These are phyloP conservation scores for Thumatha senex DNA, from an alignment of 2,888 invertebrate species.

Conservation along the genomic window DNA sequence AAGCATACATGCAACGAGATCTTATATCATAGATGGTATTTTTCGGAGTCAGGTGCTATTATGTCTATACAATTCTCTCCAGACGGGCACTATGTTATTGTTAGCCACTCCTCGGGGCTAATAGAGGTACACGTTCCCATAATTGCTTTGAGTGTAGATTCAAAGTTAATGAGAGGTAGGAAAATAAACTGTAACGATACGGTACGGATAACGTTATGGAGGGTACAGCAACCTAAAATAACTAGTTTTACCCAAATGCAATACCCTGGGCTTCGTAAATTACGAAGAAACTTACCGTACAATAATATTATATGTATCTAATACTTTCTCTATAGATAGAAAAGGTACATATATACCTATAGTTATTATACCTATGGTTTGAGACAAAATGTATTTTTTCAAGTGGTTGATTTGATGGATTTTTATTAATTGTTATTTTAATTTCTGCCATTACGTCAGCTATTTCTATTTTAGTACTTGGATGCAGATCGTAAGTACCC, in stretches of 20 bases:
- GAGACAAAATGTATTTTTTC: background rate
- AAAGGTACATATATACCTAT: no score
- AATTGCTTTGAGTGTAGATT: slow-evolving; percentile 17
- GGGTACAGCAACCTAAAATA: slow-evolving; percentile 11
- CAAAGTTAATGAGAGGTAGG: slow-evolving; percentile 14
- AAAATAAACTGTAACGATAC: slow-evolving; percentile 8
- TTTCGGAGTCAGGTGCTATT: slow-evolving; percentile 60
- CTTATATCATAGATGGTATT: slow-evolving; percentile 59
- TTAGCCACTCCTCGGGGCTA: slow-evolving; percentile 74
- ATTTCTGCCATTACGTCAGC: no score
- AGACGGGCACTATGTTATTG: slow-evolving; percentile 66
- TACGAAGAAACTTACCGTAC: background rate
- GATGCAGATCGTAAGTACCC: no score
- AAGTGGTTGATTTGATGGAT: no score
- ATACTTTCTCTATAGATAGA: no score
- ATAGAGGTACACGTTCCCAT: slow-evolving; percentile 69
- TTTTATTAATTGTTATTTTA: no score
- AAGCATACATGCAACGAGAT: slow-evolving; percentile 55
- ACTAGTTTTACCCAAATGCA: slow-evolving; percentile 5
- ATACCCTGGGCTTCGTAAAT: background rate
- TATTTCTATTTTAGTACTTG: no score
- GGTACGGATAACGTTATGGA: background rate
- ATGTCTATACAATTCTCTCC: slow-evolving; percentile 68
- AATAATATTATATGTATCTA: no score
- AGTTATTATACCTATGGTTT: no score